Evolutionary conservation across 1,140 invertebrate genomes (phyloP).

Genomic region (Heliconius hermathena): DNA sequence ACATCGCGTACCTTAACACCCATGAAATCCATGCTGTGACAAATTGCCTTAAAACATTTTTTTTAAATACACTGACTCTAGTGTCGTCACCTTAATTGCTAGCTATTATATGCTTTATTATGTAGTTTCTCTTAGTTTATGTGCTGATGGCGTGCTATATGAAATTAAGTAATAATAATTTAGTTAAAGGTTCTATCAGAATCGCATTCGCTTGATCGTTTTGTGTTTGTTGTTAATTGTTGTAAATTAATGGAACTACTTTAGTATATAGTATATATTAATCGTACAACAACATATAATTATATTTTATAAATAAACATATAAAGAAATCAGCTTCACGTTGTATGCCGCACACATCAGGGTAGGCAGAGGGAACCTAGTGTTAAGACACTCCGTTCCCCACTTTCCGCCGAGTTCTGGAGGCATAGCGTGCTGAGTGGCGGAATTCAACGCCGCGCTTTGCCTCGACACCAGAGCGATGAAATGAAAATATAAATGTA

Average conservation of each 20-base stretch:
- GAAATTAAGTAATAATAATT: constrained; percentile 17
- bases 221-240: neutral
- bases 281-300: neutral
- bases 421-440: too few species aligned
- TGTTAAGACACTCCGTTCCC: too few species aligned
- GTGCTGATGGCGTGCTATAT: constrained; percentile 17
- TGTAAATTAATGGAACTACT: neutral
- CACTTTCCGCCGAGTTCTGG: too few species aligned
- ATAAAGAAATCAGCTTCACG: too few species aligned
- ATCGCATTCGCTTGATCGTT: neutral
- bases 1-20: neutral
- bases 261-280: neutral
- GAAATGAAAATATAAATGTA: too few species aligned
- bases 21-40: neutral
- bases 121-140: neutral
- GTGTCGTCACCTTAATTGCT: neutral
- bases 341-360: too few species aligned
- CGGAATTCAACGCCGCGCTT: too few species aligned
- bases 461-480: too few species aligned
- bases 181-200: neutral
- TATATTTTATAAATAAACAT: too few species aligned
- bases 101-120: neutral
- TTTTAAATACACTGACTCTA: neutral
- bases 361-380: too few species aligned
- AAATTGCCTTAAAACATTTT: neutral